Conservation (phyloP, 2,113 vertebrate species). For the Hippocampus guttulatus region DNA sequence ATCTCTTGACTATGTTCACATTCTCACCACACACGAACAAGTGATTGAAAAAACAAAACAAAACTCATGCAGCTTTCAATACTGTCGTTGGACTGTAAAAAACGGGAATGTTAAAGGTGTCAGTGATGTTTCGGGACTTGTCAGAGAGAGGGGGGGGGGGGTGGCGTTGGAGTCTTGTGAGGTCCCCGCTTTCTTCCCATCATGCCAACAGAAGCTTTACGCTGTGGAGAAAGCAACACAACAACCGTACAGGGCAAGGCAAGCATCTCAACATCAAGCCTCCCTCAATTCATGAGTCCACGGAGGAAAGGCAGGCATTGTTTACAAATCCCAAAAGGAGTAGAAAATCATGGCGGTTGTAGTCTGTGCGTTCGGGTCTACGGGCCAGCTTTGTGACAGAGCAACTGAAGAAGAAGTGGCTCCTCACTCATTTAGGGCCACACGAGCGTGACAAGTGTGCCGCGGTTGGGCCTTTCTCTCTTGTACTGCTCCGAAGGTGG, state of each 20-base stretch:
- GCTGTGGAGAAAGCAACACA: constrained; percentile 69
- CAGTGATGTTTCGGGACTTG: constrained; percentile 35
- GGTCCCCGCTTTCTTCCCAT: constrained; percentile 51
- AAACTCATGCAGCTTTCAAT: constrained; percentile 75
- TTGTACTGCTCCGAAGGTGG: constrained; percentile 35
- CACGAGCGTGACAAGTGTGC: constrained; percentile 33
- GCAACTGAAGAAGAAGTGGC: constrained; percentile 32
- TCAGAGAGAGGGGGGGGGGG: constrained; percentile 26
- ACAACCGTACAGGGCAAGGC: constrained; percentile 71
- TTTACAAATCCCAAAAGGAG: constrained; percentile 49
- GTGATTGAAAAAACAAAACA: constrained; percentile 66
- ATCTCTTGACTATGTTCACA: constrained; percentile 75
- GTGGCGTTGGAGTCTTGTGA: constrained; percentile 35
- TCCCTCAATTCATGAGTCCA: constrained; percentile 49
- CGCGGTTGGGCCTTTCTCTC: constrained; percentile 43
- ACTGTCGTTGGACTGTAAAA: constrained; percentile 66
- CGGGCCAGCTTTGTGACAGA: constrained; percentile 44
- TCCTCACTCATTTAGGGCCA: constrained; percentile 29
- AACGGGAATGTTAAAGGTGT: constrained; percentile 75
- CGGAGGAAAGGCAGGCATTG: constrained; percentile 61
- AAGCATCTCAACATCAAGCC: constrained; percentile 68
- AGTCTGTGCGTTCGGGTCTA: constrained; percentile 27
- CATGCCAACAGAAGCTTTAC: constrained; percentile 73
- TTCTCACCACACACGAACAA: constrained; percentile 78
- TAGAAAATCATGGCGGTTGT: constrained; percentile 52